A percentile compares a stretch with the other conserved stretches of the same genome.
phyloP scores from a whole-genome alignment of 1,140 invertebrate species.

The Whitmania pigra region DNA sequence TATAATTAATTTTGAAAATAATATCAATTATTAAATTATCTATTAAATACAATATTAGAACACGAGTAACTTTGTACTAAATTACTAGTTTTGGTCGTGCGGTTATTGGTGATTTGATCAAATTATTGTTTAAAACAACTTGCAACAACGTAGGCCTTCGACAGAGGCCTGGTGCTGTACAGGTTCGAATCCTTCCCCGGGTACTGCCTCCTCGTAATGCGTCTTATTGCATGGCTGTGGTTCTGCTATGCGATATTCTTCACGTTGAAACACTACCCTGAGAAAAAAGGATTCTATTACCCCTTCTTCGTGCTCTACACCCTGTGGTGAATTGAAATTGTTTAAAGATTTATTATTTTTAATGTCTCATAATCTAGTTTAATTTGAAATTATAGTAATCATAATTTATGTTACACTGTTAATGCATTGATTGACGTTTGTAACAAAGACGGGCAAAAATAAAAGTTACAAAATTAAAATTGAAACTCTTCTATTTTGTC shows the following conservation, averaged over 20 bases:
- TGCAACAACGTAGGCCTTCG: conserved; percentile 54
- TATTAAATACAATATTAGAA: no score
- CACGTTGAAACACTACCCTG: conserved; percentile 67
- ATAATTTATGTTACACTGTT: not conserved
- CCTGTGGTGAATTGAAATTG: conserved; percentile 51
- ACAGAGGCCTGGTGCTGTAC: conserved; percentile 74
- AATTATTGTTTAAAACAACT: no score
- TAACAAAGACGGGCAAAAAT: not conserved
- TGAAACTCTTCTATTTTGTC: not conserved
- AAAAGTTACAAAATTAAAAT: not conserved
- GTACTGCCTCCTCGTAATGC: conserved; percentile 63
- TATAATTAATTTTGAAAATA: no score
- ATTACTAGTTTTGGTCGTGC: no score
- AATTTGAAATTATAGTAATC: not conserved
- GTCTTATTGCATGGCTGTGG: conserved; percentile 65
- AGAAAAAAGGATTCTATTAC: conserved; percentile 57
- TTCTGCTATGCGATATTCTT: conserved; percentile 68
- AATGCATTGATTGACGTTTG: conserved; percentile 8
- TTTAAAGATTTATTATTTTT: conserved; percentile 6
- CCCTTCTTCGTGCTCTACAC: conserved; percentile 66
- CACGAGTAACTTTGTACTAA: no score
- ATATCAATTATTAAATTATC: no score
- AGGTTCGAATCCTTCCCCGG: conserved; percentile 76
- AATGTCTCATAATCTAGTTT: not conserved
- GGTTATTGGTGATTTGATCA: no score